phyloP scores from a whole-genome alignment of 2,797 vertebrate species.

The Oryzias dopingdopingensis region DNA sequence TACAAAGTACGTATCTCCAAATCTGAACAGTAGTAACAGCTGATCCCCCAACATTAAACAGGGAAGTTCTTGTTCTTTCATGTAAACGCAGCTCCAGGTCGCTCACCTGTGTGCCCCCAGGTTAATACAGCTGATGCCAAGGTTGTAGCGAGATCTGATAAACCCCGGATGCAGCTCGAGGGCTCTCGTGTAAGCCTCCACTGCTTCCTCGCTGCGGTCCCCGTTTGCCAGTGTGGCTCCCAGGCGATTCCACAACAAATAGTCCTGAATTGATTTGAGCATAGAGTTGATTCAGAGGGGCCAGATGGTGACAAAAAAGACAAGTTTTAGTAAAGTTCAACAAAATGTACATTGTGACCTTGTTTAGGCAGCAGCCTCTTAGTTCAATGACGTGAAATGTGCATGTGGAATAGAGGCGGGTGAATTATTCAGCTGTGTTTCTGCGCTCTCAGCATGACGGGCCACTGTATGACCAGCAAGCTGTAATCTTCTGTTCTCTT shows the following conservation, averaged over 20 bases:
- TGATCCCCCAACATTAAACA: background rate
- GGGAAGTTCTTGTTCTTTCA: background rate
- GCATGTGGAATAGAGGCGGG: no score
- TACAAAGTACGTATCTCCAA: no score
- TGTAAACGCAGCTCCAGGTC: background rate
- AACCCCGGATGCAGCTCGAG: constrained; percentile 96
- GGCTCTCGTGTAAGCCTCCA: constrained; percentile 92
- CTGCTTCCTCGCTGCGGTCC: constrained; percentile 93
- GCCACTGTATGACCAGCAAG: constrained; percentile 4
- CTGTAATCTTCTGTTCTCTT: background rate
- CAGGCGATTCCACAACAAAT: constrained; percentile 95
- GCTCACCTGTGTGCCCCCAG: constrained; percentile 93
- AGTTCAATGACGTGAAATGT: no score
- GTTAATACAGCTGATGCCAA: constrained; percentile 99
- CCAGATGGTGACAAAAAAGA: constrained; percentile 4
- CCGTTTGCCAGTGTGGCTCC: constrained; percentile 96
- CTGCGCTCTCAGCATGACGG: constrained; percentile 22
- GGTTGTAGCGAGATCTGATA: constrained; percentile 95
- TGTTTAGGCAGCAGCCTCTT: no score
- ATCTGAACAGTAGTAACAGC: background rate
- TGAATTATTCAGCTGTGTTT: constrained; percentile 3
- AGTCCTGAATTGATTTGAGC: constrained; percentile 80
- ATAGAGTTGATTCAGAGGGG: constrained; percentile 1
- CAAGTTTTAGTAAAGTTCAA: background rate
- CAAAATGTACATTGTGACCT: no score